These are phyloP conservation scores for Bombyx mandarina DNA, from an alignment of 1,140 invertebrate species.

Conservation along the genomic window DNA sequence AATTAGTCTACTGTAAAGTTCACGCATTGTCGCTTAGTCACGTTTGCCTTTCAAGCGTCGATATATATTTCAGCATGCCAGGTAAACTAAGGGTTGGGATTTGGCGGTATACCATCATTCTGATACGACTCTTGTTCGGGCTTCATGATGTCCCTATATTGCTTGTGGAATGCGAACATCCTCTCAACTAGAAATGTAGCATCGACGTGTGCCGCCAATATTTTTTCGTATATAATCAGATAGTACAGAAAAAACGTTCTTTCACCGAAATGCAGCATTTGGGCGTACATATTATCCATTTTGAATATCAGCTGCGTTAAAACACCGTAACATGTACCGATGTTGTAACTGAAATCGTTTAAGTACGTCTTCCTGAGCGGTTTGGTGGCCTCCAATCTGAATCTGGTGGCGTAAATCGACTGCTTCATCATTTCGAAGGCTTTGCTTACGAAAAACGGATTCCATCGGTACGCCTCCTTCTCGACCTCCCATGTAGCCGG, in stretches of 20 bases:
- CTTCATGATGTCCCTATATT: neutral
- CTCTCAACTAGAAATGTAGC: constrained; percentile 13
- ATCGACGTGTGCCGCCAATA: constrained; percentile 22
- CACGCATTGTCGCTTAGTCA: too few relatives aligned
- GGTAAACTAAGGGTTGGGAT: too few relatives aligned
- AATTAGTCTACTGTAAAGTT: too few relatives aligned
- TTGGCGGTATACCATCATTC: neutral
- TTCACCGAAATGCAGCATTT: constrained; percentile 13
- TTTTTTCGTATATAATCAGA: constrained; percentile 28
- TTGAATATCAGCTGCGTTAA: constrained; percentile 26
- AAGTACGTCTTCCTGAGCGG: constrained; percentile 10
- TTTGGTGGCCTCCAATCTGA: constrained; percentile 19
- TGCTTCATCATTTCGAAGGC: constrained; percentile 33
- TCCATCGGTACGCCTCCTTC: neutral
- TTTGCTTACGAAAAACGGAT: constrained; percentile 10
- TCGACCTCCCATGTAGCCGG: neutral
- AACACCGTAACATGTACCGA: constrained; percentile 24
- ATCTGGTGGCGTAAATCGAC: constrained; percentile 27
- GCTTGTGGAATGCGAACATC: constrained; percentile 16
- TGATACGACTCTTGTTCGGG: neutral
- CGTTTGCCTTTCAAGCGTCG: too few relatives aligned
- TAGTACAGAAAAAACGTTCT: constrained; percentile 24
- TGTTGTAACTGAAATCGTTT: constrained; percentile 12
- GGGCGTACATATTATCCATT: constrained; percentile 24
- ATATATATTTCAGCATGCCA: too few relatives aligned